phyloP scores from a whole-genome alignment of 1,140 invertebrate species.

The Drosophila lowei region DNA sequence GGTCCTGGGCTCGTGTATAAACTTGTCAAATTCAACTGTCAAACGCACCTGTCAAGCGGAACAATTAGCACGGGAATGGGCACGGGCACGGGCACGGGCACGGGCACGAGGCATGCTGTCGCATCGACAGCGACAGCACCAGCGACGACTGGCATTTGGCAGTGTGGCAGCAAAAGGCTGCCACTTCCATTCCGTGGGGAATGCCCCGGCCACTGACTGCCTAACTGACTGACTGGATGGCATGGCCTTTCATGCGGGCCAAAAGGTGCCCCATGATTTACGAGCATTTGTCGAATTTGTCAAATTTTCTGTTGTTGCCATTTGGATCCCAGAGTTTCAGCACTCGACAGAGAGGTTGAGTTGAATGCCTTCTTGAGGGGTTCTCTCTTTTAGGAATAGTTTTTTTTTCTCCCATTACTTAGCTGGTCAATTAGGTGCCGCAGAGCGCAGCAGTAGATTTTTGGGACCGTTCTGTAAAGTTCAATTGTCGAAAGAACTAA shows the following conservation, averaged over 20 bases:
- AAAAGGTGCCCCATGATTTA: conserved; percentile 64
- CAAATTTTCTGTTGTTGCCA: conserved; percentile 52
- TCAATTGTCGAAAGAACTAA: conserved; percentile 55
- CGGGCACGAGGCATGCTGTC: conserved; percentile 38
- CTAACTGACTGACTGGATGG: background rate
- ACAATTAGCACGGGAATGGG: conserved; percentile 70
- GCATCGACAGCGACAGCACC: conserved; percentile 14
- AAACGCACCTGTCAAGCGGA: conserved; percentile 78
- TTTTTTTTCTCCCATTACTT: conserved; percentile 48
- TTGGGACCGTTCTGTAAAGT: conserved; percentile 32
- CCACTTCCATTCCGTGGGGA: conserved; percentile 29
- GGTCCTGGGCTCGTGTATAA: conserved; percentile 44
- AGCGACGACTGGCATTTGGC: conserved; percentile 41
- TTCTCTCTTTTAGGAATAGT: conserved; percentile 1
- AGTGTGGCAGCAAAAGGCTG: conserved; percentile 38
- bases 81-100: conserved; percentile 5
- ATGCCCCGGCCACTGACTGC: conserved; percentile 17
- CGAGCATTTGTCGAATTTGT: conserved; percentile 75
- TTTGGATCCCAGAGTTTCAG: conserved; percentile 19
- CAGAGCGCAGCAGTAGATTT: conserved; percentile 21
- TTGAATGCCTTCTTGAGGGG: background rate
- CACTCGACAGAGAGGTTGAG: background rate
- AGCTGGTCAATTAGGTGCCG: conserved; percentile 58
- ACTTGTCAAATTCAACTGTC: conserved; percentile 75
- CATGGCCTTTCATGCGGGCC: conserved; percentile 1